Percentiles rank a stretch among this genome's conserved stretches.
Evolutionary conservation across 2,113 vertebrate species (phyloP).

Genomic region (Telmatochromis brichardi): DNA sequence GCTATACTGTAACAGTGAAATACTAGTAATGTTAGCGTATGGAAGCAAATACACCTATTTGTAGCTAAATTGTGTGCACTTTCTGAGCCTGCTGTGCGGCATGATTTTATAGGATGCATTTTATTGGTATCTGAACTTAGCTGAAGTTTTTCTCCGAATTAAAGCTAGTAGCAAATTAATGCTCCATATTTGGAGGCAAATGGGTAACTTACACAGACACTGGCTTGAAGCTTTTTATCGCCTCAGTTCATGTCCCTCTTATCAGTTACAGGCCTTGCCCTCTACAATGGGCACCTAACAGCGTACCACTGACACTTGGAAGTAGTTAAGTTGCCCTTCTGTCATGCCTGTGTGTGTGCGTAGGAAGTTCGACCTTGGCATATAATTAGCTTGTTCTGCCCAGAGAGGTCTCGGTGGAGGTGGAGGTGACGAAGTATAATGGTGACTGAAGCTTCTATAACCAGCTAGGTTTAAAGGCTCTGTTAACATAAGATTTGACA

Average conservation of each 20-base stretch:
- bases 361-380: slow-evolving; percentile 70
- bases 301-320: slow-evolving; percentile 59
- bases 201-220: background rate
- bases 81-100: slow-evolving; percentile 9
- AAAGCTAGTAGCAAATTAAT: slow-evolving; percentile 22
- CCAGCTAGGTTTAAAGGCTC: slow-evolving; percentile 52
- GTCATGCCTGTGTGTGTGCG: background rate
- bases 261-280: slow-evolving; percentile 43
- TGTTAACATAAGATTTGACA: background rate
- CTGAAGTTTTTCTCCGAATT: background rate
- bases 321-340: slow-evolving; percentile 52
- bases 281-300: slow-evolving; percentile 24
- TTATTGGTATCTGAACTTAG: slow-evolving; percentile 63
- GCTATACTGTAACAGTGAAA: slow-evolving; percentile 19
- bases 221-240: slow-evolving; percentile 26
- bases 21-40: slow-evolving; percentile 22
- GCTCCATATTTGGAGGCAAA: background rate
- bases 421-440: background rate
- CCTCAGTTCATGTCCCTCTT: slow-evolving; percentile 44
- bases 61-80: slow-evolving; percentile 32
- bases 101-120: slow-evolving; percentile 25
- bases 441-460: slow-evolving; percentile 37
- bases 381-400: slow-evolving; percentile 69
- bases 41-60: slow-evolving; percentile 26
- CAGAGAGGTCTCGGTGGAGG: slow-evolving; percentile 42